Evolutionary conservation across 2,113 vertebrate species (phyloP).

Genomic region (Notarius quadriscutis): DNA sequence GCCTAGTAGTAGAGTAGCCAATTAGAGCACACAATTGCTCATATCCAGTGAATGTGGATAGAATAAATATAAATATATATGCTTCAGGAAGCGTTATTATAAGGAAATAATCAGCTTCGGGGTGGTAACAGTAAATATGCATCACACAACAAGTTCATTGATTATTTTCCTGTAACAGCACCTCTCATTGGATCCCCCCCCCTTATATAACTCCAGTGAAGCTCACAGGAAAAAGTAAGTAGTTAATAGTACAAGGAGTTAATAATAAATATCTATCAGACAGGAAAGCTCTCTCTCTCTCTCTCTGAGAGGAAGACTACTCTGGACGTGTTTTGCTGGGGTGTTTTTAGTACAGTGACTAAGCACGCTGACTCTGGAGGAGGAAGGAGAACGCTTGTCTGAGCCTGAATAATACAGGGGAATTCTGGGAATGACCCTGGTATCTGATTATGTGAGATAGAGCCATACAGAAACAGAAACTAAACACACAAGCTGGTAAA

Average conservation of each 20-base stretch:
- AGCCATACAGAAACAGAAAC: not conserved
- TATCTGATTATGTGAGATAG: not conserved
- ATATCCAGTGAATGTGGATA: too few relatives aligned
- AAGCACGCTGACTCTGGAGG: not conserved
- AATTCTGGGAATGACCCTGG: conserved; percentile 18
- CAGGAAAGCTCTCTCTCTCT: not conserved
- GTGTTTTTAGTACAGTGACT: not conserved
- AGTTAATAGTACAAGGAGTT: not conserved
- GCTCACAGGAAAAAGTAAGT: not conserved
- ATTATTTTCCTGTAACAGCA: not conserved
- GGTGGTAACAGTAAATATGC: not conserved
- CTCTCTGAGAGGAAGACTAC: not conserved
- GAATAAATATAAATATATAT: not conserved
- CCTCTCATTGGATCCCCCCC: too few relatives aligned
- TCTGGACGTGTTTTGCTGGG: not conserved
- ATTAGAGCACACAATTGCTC: too few relatives aligned
- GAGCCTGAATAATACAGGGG: conserved; percentile 3
- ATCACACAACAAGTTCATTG: not conserved
- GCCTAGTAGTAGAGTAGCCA: too few relatives aligned
- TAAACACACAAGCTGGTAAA: not conserved
- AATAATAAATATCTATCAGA: not conserved
- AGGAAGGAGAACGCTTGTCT: not conserved
- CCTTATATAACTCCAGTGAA: not conserved
- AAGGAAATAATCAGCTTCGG: not conserved
- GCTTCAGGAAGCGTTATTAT: not conserved